These are phyloP conservation scores for Phengaris alcon DNA, from an alignment of 2,888 invertebrate genomes.

Conservation along the genomic window DNA sequence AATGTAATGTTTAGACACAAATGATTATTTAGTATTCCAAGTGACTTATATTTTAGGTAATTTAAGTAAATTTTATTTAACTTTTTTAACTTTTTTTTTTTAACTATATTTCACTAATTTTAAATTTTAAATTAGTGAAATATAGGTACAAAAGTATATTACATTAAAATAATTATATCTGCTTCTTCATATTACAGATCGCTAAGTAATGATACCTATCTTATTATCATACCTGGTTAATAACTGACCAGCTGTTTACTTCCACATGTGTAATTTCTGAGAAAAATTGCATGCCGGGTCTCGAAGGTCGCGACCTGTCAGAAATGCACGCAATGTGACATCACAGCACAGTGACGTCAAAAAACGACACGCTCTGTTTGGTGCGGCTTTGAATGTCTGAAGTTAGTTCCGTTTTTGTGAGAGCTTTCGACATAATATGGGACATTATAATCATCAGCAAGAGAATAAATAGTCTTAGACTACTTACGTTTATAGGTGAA, in stretches of 20 bases:
- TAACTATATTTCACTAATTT: too few relatives aligned
- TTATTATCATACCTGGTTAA: background rate
- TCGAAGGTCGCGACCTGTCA: constrained; percentile 11
- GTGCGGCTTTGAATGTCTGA: background rate
- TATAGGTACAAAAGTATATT: too few relatives aligned
- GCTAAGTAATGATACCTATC: background rate
- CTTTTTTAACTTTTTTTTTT: too few relatives aligned
- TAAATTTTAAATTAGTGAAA: too few relatives aligned
- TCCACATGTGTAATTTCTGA: background rate
- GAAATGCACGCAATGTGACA: background rate
- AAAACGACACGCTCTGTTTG: background rate
- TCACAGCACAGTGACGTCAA: constrained; percentile 4
- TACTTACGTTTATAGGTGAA: too few relatives aligned
- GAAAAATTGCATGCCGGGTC: background rate
- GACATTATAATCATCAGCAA: too few relatives aligned
- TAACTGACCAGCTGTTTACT: background rate
- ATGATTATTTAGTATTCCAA: too few relatives aligned
- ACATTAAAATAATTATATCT: background rate
- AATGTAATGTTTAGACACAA: too few relatives aligned
- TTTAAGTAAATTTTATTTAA: too few relatives aligned
- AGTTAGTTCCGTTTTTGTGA: background rate
- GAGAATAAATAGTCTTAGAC: too few relatives aligned
- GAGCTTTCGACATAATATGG: background rate
- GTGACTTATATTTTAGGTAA: too few relatives aligned
- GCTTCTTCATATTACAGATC: background rate